Evolutionary conservation across 2,888 invertebrate genomes (phyloP), one percentile per base, ranked within the genome.

Genomic region (Agrilus cyanescens): DNA sequence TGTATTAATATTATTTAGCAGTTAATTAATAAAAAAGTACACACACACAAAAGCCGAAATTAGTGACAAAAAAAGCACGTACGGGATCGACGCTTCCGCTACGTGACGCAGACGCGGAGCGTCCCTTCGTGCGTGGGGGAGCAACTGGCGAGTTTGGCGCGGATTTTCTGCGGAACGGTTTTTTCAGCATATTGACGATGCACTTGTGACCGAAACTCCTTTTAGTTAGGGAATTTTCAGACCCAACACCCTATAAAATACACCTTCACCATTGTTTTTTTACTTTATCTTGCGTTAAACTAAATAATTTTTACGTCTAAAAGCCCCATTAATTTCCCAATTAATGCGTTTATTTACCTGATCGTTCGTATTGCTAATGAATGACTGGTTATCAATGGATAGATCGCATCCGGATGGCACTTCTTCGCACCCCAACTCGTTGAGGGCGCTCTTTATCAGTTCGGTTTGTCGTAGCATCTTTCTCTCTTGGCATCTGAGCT

Each of bases 391-490:
- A 67, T 51, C 76, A 63, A 69, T 63, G 8, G 67, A 65, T 7
- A 87, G 70, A 66, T 88, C 88, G 61, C 86, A 87, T 39, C 86
- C 89, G 6, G 85, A 82, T 12, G 89, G 89, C 45, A 85, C 75
- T 68, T 89, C 88, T 65, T 89, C 88, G 61, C 88, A 88, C 43
- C 89, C 88, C 20, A 89, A 72, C 65, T 89, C 87, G 45, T 85
- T 86, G 45, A 90, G 67, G n/a, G 89, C 88, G 36, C 80, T 76
- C 56, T 83, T 79, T 51, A 89, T 88, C 63, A 90, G 77, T 59
- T 90, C 88, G 4, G 83, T 78, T 60, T 91, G 82, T 55, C 80
- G 80, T 45, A 82, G 78, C 63, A 86, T 79, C 62, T 87, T 88
- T 47, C 86, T 78, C 62, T 93, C 88, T 49, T 82, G 80, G 56